These are phyloP conservation scores for Sabellastarte sp. DNA, from an alignment of 2,888 invertebrate genomes.

Conservation along the genomic window DNA sequence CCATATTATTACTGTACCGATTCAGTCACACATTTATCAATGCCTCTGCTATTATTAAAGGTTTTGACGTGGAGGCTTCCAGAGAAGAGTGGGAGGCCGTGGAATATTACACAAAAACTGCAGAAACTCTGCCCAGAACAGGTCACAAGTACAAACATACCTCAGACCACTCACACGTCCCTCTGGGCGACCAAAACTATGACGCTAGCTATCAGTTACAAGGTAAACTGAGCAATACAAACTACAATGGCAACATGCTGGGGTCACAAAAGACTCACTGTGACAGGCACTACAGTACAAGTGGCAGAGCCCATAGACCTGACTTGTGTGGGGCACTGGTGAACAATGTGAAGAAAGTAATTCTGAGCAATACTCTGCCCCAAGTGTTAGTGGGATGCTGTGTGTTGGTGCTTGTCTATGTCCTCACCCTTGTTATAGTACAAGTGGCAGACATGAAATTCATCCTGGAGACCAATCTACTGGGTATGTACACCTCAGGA, in stretches of 20 bases:
- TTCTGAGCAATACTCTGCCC: slow-evolving; percentile 16
- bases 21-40: slow-evolving; percentile 25
- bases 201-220: background rate
- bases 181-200: background rate
- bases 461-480: slow-evolving; percentile 14
- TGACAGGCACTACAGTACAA: background rate
- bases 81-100: too few relatives aligned
- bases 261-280: background rate
- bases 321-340: background rate
- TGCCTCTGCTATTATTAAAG: slow-evolving; percentile 17
- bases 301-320: background rate
- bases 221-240: too few relatives aligned
- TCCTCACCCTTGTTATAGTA: slow-evolving; percentile 8
- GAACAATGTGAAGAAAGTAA: background rate
- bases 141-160: too few relatives aligned
- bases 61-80: too few relatives aligned
- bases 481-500: slow-evolving; percentile 22
- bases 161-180: background rate
- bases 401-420: slow-evolving; percentile 20
- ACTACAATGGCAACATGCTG: background rate
- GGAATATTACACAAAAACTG: background rate
- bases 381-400: slow-evolving; percentile 21
- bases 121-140: background rate
- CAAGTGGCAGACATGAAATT: slow-evolving; percentile 13
- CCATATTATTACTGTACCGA: slow-evolving; percentile 22